Conservation (phyloP, 2,888 invertebrate species). For the Lottia scabra region DNA sequence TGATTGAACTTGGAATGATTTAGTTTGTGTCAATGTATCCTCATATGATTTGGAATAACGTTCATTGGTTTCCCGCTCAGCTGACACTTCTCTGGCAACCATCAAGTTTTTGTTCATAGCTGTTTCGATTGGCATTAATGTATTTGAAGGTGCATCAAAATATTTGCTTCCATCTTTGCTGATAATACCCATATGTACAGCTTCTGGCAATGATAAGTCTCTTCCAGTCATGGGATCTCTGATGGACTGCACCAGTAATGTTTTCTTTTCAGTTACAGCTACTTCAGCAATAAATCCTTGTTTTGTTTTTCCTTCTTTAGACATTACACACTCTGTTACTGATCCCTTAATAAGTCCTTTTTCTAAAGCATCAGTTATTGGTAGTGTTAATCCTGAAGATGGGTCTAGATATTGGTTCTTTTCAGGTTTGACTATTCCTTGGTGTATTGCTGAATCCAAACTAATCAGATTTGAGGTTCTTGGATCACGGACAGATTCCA, state of each 20-base stretch:
- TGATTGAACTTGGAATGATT: conserved; percentile 55
- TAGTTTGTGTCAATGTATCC: conserved; percentile 45
- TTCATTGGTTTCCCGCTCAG: conserved; percentile 38
- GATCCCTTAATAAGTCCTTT: conserved; percentile 74
- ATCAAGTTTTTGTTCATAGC: conserved; percentile 38
- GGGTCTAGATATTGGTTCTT: conserved; percentile 85
- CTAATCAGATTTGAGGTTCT: conserved; percentile 40
- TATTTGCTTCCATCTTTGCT: conserved; percentile 49
- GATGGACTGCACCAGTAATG: conserved; percentile 56
- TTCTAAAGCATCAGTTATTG: conserved; percentile 85
- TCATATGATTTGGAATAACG: conserved; percentile 32
- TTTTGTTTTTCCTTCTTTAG: conserved; percentile 50
- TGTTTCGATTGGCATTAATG: conserved; percentile 49
- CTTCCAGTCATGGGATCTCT: conserved; percentile 83
- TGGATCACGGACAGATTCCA: conserved; percentile 54
- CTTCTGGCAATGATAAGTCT: conserved; percentile 77
- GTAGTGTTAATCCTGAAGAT: conserved; percentile 82
- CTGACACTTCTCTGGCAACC: conserved; percentile 21
- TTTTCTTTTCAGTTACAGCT: conserved; percentile 55
- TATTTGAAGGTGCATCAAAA: conserved; percentile 43
- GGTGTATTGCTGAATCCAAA: conserved; percentile 50
- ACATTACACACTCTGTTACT: conserved; percentile 49
- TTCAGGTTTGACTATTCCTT: conserved; percentile 64
- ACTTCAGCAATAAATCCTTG: conserved; percentile 54
- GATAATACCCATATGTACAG: conserved; percentile 79